A percentile compares a stretch with the other conserved stretches of the same genome.
Conservation (phyloP, 2,888 invertebrate species). For the Antheraea assamensis region DNA sequence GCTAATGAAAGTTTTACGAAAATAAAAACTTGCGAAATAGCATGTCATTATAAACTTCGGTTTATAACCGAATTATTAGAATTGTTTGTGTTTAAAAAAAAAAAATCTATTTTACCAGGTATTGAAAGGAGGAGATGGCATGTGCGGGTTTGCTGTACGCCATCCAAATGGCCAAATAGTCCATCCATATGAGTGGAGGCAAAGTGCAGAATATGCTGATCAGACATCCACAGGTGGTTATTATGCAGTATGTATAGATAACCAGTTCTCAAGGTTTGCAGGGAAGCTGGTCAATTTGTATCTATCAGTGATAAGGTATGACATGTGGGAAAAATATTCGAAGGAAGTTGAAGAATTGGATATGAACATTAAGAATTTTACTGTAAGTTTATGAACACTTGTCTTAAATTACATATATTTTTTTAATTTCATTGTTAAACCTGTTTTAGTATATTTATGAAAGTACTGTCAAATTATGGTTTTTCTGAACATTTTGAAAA, state of each 20-base stretch:
- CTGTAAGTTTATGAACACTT: constrained; percentile 81
- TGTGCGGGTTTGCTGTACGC: constrained; percentile 95
- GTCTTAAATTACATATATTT: background rate
- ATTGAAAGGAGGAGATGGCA: constrained; percentile 95
- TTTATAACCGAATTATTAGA: background rate
- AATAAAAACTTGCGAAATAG: background rate
- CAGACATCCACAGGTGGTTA: constrained; percentile 91
- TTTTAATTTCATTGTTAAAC: background rate
- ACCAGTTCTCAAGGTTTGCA: constrained; percentile 95
- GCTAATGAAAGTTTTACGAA: background rate
- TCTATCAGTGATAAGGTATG: constrained; percentile 94
- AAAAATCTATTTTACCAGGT: constrained; percentile 82
- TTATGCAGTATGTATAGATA: constrained; percentile 95
- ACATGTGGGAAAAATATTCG: constrained; percentile 95
- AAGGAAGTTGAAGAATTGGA: constrained; percentile 94
- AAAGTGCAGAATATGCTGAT: constrained; percentile 95
- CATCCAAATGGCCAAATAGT: constrained; percentile 93
- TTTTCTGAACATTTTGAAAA: no score
- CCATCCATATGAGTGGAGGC: constrained; percentile 94
- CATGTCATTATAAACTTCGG: background rate
- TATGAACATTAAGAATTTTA: constrained; percentile 94
- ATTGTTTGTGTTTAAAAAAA: background rate
- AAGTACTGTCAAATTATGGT: no score
- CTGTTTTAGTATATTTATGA: no score
- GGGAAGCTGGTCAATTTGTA: constrained; percentile 95